A percentile compares a stretch with the other conserved stretches of the same genome.
These are phyloP conservation scores for Agriotes lineatus DNA, from an alignment of 2,888 invertebrate genomes.

Conservation along the genomic window DNA sequence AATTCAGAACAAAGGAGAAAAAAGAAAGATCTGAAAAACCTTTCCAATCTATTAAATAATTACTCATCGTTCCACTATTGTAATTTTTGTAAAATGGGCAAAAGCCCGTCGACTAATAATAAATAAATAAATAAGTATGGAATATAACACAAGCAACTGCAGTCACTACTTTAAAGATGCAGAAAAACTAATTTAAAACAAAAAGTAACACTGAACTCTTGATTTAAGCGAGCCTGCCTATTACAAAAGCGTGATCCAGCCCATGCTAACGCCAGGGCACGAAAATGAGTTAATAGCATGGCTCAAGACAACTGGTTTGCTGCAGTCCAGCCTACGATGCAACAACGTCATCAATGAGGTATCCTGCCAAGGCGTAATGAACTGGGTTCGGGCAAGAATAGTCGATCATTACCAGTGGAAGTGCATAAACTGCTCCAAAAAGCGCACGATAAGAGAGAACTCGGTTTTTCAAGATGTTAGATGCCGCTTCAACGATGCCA, in stretches of 20 bases:
- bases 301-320: constrained; percentile 68
- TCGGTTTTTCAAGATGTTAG: constrained; percentile 75
- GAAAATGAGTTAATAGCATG: constrained; percentile 69
- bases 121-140: too few species aligned
- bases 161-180: too few species aligned
- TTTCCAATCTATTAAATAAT: too few species aligned
- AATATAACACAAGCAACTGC: too few species aligned
- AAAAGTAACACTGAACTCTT: too few species aligned
- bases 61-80: too few species aligned
- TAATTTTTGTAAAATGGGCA: too few species aligned
- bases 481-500: constrained; percentile 72
- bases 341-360: constrained; percentile 49
- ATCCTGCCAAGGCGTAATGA: constrained; percentile 57
- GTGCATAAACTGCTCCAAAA: constrained; percentile 66
- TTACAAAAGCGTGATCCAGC: constrained; percentile 66
- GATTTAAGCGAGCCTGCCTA: constrained; percentile 63
- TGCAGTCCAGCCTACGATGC: constrained; percentile 65
- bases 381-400: constrained; percentile 67
- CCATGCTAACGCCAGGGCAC: constrained; percentile 67
- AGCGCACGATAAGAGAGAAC: constrained; percentile 66
- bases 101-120: too few species aligned
- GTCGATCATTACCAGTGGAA: constrained; percentile 69
- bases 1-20: too few species aligned
- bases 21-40: too few species aligned
- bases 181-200: too few species aligned